A percentile compares a stretch with the other conserved stretches of the same genome.
Evolutionary conservation across 2,113 vertebrate genomes (phyloP).

Genomic region (Vulpes ferrilata): DNA sequence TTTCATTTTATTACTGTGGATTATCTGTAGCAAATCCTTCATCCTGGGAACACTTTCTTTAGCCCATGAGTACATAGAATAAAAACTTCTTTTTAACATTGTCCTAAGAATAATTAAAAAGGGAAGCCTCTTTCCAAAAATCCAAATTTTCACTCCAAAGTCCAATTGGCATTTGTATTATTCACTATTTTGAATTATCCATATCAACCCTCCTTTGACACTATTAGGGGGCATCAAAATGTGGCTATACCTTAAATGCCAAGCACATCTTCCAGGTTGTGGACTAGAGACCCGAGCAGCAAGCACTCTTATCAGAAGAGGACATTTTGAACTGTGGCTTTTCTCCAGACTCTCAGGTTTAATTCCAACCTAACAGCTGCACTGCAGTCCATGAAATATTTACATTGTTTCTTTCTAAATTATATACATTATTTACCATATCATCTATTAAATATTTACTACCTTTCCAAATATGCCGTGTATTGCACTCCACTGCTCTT

Average conservation of each 20-base stretch:
- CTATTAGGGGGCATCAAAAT: neutral
- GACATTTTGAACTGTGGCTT: constrained; percentile 57
- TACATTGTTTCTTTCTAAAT: constrained; percentile 79
- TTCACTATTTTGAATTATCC: constrained; percentile 33
- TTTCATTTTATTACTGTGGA: neutral
- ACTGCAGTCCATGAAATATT: constrained; percentile 82
- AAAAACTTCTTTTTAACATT: neutral
- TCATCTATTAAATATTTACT: constrained; percentile 82
- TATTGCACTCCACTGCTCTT: constrained; percentile 60
- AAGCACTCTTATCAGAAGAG: constrained; percentile 40
- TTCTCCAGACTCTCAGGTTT: constrained; percentile 70
- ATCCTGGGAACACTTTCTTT: neutral
- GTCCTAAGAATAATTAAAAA: constrained; percentile 14
- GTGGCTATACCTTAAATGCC: neutral
- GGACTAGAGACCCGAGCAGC: neutral
- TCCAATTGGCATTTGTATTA: neutral
- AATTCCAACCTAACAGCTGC: constrained; percentile 78
- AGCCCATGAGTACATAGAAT: neutral
- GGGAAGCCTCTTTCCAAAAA: neutral
- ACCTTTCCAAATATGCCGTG: constrained; percentile 73
- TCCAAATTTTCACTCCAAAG: neutral
- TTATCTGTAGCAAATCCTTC: neutral
- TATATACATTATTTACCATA: constrained; percentile 84
- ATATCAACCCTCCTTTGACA: neutral
- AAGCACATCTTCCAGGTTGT: neutral